phyloP scores from a whole-genome alignment of 2,888 invertebrate genomes.

The Prosapia bicincta region DNA sequence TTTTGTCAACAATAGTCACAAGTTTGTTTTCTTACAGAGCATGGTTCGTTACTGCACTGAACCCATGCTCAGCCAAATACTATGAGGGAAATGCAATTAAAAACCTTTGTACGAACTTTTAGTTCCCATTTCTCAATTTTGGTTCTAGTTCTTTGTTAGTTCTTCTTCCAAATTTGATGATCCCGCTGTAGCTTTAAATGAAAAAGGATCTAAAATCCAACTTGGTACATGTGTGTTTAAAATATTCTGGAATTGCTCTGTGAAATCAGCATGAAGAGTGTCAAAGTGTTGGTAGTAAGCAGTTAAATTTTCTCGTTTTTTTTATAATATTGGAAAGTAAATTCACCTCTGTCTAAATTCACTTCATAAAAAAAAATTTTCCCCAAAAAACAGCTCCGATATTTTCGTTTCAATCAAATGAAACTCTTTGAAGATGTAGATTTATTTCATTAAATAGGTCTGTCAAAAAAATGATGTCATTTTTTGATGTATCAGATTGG shows the following conservation, averaged over 20 bases:
- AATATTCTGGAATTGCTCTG: background rate
- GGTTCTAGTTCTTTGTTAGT: background rate
- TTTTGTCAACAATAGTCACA: background rate
- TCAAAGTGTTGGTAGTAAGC: background rate
- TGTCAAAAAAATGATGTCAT: too few species aligned
- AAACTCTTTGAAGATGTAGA: too few species aligned
- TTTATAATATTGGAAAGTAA: background rate
- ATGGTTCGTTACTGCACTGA: background rate
- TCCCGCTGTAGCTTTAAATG: background rate
- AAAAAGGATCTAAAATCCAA: background rate
- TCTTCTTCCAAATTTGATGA: background rate
- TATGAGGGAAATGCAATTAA: slow-evolving; percentile 30
- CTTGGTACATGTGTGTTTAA: background rate
- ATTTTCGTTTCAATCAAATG: too few species aligned
- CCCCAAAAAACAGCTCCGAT: too few species aligned
- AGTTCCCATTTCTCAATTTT: too few species aligned
- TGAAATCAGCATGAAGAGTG: background rate
- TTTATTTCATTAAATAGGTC: too few species aligned
- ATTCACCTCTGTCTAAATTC: background rate
- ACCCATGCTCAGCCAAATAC: slow-evolving; percentile 21
- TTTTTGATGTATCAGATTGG: background rate
- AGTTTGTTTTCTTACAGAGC: background rate
- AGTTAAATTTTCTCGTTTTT: background rate
- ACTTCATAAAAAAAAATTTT: background rate
- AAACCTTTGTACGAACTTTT: slow-evolving; percentile 27